Evolutionary conservation across 2,888 invertebrate species (phyloP).

Genomic region (Hermaeophaga mercurialis): DNA sequence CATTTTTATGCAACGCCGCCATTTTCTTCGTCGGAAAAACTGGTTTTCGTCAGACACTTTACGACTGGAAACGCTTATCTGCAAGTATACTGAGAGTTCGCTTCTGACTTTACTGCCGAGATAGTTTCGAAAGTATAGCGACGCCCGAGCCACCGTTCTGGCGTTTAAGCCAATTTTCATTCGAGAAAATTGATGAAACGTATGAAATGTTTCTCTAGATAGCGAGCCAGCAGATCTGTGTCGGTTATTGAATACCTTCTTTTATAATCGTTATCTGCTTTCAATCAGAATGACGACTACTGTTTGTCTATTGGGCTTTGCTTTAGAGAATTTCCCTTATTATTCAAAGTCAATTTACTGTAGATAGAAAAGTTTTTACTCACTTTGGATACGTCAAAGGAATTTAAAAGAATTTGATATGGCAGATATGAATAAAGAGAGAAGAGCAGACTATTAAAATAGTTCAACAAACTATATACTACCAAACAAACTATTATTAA

Average conservation of each 20-base stretch:
- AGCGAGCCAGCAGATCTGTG: slow-evolving; percentile 15
- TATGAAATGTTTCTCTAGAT: slow-evolving; percentile 20
- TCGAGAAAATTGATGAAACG: slow-evolving; percentile 26
- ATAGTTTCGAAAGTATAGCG: slow-evolving; percentile 27
- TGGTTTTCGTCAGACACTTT: slow-evolving; percentile 32
- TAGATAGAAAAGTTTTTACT: too few relatives aligned
- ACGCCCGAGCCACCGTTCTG: slow-evolving; percentile 19
- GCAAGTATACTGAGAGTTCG: slow-evolving; percentile 28
- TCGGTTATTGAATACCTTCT: slow-evolving; percentile 23
- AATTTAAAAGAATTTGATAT: too few relatives aligned
- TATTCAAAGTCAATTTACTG: too few relatives aligned
- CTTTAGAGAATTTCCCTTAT: too few relatives aligned
- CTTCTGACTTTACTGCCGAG: slow-evolving; percentile 30
- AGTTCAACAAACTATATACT: too few relatives aligned
- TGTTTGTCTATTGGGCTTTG: too few relatives aligned
- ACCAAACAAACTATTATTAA: too few relatives aligned
- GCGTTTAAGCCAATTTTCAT: slow-evolving; percentile 27
- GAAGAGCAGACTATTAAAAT: too few relatives aligned
- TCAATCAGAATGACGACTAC: background rate
- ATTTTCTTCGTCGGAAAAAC: slow-evolving; percentile 24
- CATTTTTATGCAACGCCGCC: slow-evolving; percentile 32
- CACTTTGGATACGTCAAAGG: too few relatives aligned
- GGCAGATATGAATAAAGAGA: too few relatives aligned
- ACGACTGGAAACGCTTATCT: slow-evolving; percentile 32
- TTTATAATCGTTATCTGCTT: slow-evolving; percentile 15